Base-by-base conservation (phyloP, 2,797 vertebrate species). In the Semaprochilodus insignis region DNA sequence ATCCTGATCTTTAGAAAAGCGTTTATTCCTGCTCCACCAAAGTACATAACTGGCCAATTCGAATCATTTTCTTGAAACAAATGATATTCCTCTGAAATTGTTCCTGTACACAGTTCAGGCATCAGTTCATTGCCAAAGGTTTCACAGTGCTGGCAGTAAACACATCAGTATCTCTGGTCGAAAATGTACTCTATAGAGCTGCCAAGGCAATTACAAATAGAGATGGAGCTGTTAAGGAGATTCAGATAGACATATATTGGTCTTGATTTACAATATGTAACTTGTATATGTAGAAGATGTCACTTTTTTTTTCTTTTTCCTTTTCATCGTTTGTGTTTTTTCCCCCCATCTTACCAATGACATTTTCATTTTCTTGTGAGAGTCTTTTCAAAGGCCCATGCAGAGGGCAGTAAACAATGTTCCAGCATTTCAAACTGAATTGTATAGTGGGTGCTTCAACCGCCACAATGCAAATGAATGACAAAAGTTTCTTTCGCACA, bases 401-500 rank as follows among this genome's bases (percentile, higher is more conserved):
- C 44, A 72, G 44, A 70, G 25, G 36, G 31, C 25, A 70, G 62
- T 16, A 67, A 59, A 72, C n/a, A 54, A 36, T 65, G 34, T n/a
- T 3, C 48, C 51, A 66, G n/a, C 54, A 69, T 25, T 62, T 69
- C 34, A 69, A 84, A 16, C 54, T 15, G 27, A 72, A 79, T n/a
- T 51, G 10, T 67, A 83, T 75, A 80, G 71, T 36, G 65, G 77
- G 81, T 62, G 78, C 71, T 73, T 23, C 34, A 34, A 1, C 25
- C 40, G 77, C 74, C 40, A 81, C 69, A 83, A 83, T 79, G 71
- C 66, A 78, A 88, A 84, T 81, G 54, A 84, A 82, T 71, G 27
- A 52, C 54, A 78, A 86, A 81, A 85, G 75, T 88, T 76, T 85
- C 59, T 79, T 78, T 70, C 51, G 21, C 83, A 82, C 80, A 85